Base-by-base conservation (phyloP, 2,113 vertebrate species). In the Scartelaos histophorus region DNA sequence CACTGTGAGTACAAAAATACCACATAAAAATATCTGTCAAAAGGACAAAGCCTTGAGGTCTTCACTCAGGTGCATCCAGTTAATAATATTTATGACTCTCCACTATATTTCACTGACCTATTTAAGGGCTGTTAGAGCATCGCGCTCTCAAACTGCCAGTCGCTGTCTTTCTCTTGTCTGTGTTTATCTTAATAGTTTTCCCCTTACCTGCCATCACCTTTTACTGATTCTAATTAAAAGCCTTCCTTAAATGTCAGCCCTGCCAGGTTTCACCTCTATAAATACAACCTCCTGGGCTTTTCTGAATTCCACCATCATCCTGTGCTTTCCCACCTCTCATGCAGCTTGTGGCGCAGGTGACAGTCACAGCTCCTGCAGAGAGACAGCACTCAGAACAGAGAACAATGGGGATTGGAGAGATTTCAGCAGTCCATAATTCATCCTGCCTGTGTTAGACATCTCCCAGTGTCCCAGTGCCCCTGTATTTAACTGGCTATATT, bases 371-470 rank as follows among this genome's bases (percentile, higher is more conserved):
- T 76, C 73, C 71, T 75, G 78, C 57, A 45, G 74, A 73, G 72
- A 57, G 75, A 47, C 34, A 24, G 49, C 51, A 65, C 66, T 83
- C 73, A 78, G 77, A 57, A 54, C 60, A 60, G 74, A 68, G 68
- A 87, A 89, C 83, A 88, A 82, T 87, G 75, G 77, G 74, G 82
- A 75, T 49, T 78, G 69, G 78, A 82, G 73, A 80, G 46, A 78
- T 82, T 89, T 85, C 76, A 76, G 64, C 64, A 15, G 75, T 75
- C 34, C 74, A 82, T 91, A 78, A 88, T 89, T 89, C 71, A 84
- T 83, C 71, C 1, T 60, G 81, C 70, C 71, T 66, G 22, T 80
- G 70, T 78, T 54, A 66, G 78, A 83, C 76, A 70, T 61, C 71
- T 74, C 70, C 49, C 51, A 21, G 51, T 61, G 13, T 71, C 61